phyloP scores from a whole-genome alignment of 2,888 invertebrate genomes.

The Sclerodermus sp. region DNA sequence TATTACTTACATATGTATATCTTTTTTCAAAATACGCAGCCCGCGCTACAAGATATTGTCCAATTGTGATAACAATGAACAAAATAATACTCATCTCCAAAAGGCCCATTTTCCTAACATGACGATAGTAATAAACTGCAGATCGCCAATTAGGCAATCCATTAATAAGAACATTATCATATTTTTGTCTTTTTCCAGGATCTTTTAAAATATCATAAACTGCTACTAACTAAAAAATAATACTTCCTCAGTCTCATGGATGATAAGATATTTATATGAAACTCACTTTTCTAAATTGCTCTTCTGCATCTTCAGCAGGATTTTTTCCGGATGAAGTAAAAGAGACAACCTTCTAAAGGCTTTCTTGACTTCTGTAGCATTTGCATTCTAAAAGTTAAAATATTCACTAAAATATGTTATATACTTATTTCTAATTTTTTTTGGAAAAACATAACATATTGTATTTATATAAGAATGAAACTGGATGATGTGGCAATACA shows the following conservation, averaged over 20 bases:
- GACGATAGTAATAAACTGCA: slow-evolving; percentile 92
- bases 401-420: slow-evolving; percentile 1
- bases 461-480: background rate
- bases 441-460: background rate
- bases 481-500: background rate
- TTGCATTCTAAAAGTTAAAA: slow-evolving; percentile 70
- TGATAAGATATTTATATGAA: no score
- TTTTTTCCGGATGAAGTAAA: slow-evolving; percentile 94
- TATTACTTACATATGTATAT: slow-evolving; percentile 81
- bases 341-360: slow-evolving; percentile 89
- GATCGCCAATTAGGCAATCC: slow-evolving; percentile 97
- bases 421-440: background rate
- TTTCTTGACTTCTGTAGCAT: slow-evolving; percentile 77
- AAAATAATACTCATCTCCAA: slow-evolving; percentile 82
- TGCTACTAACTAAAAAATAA: slow-evolving; percentile 70
- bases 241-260: no score
- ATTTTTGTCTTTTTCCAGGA: slow-evolving; percentile 81
- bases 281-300: slow-evolving; percentile 81
- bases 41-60: slow-evolving; percentile 94
- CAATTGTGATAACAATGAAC: slow-evolving; percentile 81
- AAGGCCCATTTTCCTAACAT: slow-evolving; percentile 90
- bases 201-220: slow-evolving; percentile 93
- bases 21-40: slow-evolving; percentile 89
- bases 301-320: slow-evolving; percentile 87
- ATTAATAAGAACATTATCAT: slow-evolving; percentile 87